These are phyloP conservation scores for Urocynchramus pylzowi DNA, from an alignment of 2,113 vertebrate species.

Conservation along the genomic window DNA sequence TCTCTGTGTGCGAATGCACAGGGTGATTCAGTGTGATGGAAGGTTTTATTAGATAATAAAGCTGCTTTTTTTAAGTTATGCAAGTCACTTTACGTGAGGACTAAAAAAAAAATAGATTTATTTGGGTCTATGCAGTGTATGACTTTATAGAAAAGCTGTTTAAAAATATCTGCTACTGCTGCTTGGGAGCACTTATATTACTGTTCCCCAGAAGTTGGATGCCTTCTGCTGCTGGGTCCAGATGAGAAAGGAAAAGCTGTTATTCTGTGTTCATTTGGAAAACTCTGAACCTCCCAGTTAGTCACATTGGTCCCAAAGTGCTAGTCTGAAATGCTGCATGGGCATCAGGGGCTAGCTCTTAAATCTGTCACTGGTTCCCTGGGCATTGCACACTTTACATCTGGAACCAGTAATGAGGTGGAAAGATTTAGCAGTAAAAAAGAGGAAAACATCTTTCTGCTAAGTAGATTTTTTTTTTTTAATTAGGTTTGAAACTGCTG, in stretches of 20 bases:
- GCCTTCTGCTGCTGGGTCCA: background rate
- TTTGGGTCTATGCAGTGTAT: background rate
- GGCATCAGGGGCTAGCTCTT: background rate
- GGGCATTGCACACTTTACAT: background rate
- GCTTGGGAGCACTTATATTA: background rate
- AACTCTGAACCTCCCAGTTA: background rate
- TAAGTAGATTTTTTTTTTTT: background rate
- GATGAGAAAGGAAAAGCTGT: background rate
- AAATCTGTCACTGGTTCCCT: slow-evolving; percentile 3
- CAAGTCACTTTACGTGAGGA: background rate
- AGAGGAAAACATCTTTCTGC: background rate
- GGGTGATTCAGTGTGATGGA: background rate
- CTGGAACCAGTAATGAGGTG: background rate
- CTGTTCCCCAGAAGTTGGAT: background rate
- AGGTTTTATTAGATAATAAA: background rate
- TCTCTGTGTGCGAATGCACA: background rate
- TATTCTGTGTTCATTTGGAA: background rate
- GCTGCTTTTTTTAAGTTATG: background rate
- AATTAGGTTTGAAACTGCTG: background rate
- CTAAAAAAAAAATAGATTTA: background rate
- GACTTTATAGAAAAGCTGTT: background rate
- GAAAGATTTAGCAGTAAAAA: background rate
- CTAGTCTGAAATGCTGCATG: background rate
- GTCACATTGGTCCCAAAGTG: background rate
- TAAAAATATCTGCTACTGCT: background rate